A percentile compares a stretch with the other conserved stretches of the same genome.
Conservation (phyloP, 2,888 invertebrate species). For the Leucophenga maculata region DNA sequence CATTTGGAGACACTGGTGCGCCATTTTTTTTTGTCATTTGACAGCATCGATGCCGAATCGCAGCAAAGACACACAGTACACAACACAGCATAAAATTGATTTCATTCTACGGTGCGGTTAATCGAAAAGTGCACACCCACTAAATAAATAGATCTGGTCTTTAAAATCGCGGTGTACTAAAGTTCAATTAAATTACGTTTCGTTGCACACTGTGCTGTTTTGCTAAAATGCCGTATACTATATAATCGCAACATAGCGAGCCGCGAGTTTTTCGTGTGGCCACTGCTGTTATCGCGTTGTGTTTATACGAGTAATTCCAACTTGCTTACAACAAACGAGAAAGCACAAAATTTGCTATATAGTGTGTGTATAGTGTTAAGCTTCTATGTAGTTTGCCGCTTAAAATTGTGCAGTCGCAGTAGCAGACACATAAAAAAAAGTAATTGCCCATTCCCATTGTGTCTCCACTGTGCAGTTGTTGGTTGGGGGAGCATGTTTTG, state of each 20-base stretch:
- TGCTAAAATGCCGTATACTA: slow-evolving; percentile 2
- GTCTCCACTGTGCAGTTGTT: slow-evolving; percentile 1
- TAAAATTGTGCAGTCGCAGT: no score
- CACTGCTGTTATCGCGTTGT: slow-evolving; percentile 1
- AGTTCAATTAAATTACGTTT: neutral
- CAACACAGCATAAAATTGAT: slow-evolving; percentile 14
- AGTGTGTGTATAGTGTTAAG: neutral
- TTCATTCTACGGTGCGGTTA: neutral
- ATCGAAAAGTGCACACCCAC: no score
- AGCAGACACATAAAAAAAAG: neutral
- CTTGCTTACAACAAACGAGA: neutral
- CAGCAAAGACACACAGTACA: slow-evolving; percentile 9
- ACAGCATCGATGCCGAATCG: slow-evolving; percentile 47
- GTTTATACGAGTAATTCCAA: neutral
- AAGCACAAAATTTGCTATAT: neutral
- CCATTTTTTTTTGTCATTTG: slow-evolving; percentile 57
- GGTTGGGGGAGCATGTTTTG: slow-evolving; percentile 59
- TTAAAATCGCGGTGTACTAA: no score
- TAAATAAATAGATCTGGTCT: no score
- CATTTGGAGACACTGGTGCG: slow-evolving; percentile 43
- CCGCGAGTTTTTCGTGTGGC: no score
- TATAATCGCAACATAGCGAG: neutral
- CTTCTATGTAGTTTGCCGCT: no score
- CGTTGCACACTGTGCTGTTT: neutral
- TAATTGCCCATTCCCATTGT: neutral